phyloP scores from a whole-genome alignment of 2,888 invertebrate species.

The Baccha elongata region DNA sequence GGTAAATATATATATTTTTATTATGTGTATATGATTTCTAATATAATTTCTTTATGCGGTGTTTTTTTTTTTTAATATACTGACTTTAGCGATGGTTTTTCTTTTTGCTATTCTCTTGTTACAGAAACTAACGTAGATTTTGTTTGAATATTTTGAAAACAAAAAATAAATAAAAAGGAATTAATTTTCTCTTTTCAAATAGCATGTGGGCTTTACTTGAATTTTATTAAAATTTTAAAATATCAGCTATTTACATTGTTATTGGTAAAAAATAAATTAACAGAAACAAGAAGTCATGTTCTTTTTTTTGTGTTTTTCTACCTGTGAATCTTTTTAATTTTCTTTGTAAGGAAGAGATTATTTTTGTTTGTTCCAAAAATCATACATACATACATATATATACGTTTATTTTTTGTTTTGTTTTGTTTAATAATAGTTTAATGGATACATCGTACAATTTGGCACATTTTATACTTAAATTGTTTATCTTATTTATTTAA shows the following conservation, averaged over 20 bases:
- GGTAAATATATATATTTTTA: constrained; percentile 68
- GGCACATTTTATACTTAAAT: constrained; percentile 79
- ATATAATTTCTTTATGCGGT: constrained; percentile 68
- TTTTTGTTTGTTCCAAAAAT: constrained; percentile 54
- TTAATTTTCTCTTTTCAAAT: constrained; percentile 42
- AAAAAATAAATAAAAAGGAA: constrained; percentile 14
- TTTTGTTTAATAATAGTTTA: constrained; percentile 76
- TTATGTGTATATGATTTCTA: constrained; percentile 67
- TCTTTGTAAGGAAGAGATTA: constrained; percentile 72
- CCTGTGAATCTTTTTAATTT: constrained; percentile 54
- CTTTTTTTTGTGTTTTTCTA: constrained; percentile 17
- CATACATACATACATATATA: constrained; percentile 59
- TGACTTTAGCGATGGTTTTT: constrained; percentile 57
- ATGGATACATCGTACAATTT: constrained; percentile 81
- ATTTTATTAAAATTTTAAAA: constrained; percentile 46
- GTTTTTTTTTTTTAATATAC: constrained; percentile 44
- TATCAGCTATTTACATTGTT: constrained; percentile 71
- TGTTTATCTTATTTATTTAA: constrained; percentile 70
- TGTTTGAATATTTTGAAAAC: constrained; percentile 5
- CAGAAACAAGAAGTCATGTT: constrained; percentile 49
- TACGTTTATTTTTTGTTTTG: constrained; percentile 73
- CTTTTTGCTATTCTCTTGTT: constrained; percentile 14
- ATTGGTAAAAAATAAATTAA: constrained; percentile 56
- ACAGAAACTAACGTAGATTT: constrained; percentile 2
- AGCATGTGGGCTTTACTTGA: constrained; percentile 69